Percentiles rank a stretch among this genome's conserved stretches.
phyloP scores from a whole-genome alignment of 2,888 invertebrate species.

The Lingula anatina region DNA sequence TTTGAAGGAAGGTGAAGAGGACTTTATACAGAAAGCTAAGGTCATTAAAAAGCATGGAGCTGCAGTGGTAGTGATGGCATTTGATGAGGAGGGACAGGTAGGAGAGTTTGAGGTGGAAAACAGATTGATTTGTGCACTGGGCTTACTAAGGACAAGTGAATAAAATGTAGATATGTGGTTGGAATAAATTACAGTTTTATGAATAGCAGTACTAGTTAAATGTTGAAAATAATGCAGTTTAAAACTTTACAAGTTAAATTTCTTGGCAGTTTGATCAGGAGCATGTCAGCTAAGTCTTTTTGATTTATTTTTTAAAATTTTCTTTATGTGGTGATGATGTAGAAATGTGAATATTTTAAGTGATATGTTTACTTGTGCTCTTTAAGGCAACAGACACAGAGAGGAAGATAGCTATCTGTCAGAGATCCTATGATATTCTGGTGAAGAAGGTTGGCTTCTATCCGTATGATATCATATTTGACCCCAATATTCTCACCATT shows the following conservation, averaged over 20 bases:
- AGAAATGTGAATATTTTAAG: too few species aligned
- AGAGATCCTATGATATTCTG: slow-evolving; percentile 56
- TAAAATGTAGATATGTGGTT: background rate
- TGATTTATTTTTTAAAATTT: too few species aligned
- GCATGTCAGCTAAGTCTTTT: too few species aligned
- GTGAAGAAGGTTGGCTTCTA: slow-evolving; percentile 56
- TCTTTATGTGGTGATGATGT: too few species aligned
- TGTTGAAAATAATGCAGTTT: too few species aligned
- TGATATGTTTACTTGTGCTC: too few species aligned
- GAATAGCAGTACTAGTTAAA: background rate
- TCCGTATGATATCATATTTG: slow-evolving; percentile 59
- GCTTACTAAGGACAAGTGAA: background rate
- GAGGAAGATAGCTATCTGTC: slow-evolving; percentile 58
- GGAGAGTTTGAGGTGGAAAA: background rate
- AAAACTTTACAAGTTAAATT: too few species aligned
- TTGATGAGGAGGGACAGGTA: slow-evolving; percentile 60
- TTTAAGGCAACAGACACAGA: slow-evolving; percentile 55
- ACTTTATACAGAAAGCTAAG: slow-evolving; percentile 57
- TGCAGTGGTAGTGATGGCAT: slow-evolving; percentile 61
- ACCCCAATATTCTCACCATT: slow-evolving; percentile 60
- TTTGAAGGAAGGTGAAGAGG: slow-evolving; percentile 59
- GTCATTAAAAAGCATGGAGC: slow-evolving; percentile 57
- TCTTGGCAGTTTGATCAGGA: too few species aligned
- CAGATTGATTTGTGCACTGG: background rate
- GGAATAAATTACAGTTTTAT: background rate